These are phyloP conservation scores for Lepidostoma basale DNA, from an alignment of 1,140 invertebrate genomes.

Conservation along the genomic window DNA sequence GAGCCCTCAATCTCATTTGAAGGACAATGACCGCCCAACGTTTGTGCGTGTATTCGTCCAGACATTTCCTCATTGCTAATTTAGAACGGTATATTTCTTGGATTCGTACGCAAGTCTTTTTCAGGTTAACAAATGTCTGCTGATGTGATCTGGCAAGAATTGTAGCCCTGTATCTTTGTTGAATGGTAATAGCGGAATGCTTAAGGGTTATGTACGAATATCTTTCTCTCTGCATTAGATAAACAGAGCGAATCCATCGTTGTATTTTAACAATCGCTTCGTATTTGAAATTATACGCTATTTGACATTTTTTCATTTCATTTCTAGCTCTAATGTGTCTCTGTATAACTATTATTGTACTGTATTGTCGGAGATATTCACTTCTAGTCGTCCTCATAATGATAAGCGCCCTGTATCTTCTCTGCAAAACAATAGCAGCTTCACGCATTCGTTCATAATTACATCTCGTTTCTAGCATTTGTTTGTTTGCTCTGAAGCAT, in stretches of 20 bases:
- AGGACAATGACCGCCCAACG: slow-evolving; percentile 49
- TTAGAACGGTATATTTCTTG: slow-evolving; percentile 46
- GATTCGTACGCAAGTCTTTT: slow-evolving; percentile 48
- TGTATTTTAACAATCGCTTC: slow-evolving; percentile 45
- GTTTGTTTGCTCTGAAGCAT: slow-evolving; percentile 44
- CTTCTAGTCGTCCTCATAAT: slow-evolving; percentile 34
- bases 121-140: slow-evolving; percentile 46
- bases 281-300: slow-evolving; percentile 22
- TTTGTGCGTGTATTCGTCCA: slow-evolving; percentile 49
- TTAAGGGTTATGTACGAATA: slow-evolving; percentile 7
- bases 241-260: slow-evolving; percentile 17
- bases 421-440: slow-evolving; percentile 51
- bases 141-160: neutral
- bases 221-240: neutral
- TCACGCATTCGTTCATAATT: slow-evolving; percentile 29
- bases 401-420: slow-evolving; percentile 50
- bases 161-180: neutral
- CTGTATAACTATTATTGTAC: slow-evolving; percentile 4
- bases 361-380: slow-evolving; percentile 25
- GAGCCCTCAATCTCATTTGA: slow-evolving; percentile 53
- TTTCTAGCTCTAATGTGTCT: slow-evolving; percentile 10
- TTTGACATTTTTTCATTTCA: neutral
- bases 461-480: slow-evolving; percentile 40
- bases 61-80: slow-evolving; percentile 29
- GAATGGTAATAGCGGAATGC: neutral